Base-by-base conservation (phyloP, 1,140 invertebrate species). In the Plutomurus gul region DNA sequence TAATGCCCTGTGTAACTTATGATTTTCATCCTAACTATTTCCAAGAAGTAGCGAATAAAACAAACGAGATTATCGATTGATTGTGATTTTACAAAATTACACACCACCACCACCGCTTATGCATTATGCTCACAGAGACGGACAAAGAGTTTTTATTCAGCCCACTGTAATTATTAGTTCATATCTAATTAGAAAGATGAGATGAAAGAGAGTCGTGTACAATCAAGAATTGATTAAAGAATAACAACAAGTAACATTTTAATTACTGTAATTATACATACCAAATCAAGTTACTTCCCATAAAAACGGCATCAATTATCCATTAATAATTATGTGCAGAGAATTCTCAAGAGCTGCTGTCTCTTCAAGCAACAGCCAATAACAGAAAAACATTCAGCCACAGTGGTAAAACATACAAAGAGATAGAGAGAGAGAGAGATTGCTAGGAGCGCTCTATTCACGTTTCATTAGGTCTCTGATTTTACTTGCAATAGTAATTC, bases 261-360 rank as follows among this genome's bases (percentile, higher is more conserved):
- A 60, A 60, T 60, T 60, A 60, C 51, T 30, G 51, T 60, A 60
- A 60, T 60, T 60, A 60, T 60, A 60, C 27, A 33, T n/a, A 60
- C 27, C 27, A 22, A 60, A 30, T 60, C 22, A 30, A 60, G 51
- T 30, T 33, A 27, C 18, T 22, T 60, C 51, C 33, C 22, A 30
- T 60, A 60, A 60, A n/a, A 60, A 13, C 27, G 33, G 51, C 51
- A 16, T 60, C 51, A 60, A 60, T 60, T 60, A 60, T 60, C 27
- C 33, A 5, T 4, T 25, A 60, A 60, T 60, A 60, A 51, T 60
- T 30, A 30, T 60, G 51, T 60, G n/a, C n/a, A 60, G 16, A 11
- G 1, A 60, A 27, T 60, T 18, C 25, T 16, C 7, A 13, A 33
- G 27, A 13, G 27, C 49, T 56, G 51, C 16, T 60, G 10, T 8